A percentile compares a stretch with the other conserved stretches of the same genome.
phyloP scores from a whole-genome alignment of 2,888 invertebrate genomes.

The Monoplex corrugatus region DNA sequence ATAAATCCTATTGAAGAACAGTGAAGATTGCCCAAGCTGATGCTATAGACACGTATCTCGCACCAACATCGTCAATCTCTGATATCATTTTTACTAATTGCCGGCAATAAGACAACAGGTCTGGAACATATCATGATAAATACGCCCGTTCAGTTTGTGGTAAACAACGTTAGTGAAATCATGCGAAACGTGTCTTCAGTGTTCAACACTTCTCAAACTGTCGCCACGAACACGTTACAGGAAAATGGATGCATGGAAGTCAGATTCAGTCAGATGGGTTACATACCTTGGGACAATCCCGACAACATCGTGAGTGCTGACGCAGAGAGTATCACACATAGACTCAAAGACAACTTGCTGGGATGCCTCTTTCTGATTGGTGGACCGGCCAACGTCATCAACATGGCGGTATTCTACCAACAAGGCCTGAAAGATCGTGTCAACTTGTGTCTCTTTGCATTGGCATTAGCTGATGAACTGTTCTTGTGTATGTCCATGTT shows the following conservation, averaged over 20 bases:
- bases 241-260: not conserved
- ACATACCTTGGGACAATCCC: conserved; percentile 16
- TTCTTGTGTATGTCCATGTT: not conserved
- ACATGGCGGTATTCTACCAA: conserved; percentile 29
- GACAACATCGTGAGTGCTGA: not conserved
- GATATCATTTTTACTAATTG: no score
- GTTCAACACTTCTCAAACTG: not conserved
- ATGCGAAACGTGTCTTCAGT: no score
- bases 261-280: not conserved
- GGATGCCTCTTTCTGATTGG: conserved; percentile 12
- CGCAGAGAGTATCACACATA: not conserved
- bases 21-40: no score
- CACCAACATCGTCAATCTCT: no score
- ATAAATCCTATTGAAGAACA: no score
- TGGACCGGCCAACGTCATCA: conserved; percentile 17
- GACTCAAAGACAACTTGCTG: not conserved
- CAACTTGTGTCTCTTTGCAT: conserved; percentile 22
- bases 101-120: no score
- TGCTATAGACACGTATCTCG: no score
- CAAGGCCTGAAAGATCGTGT: conserved; percentile 32
- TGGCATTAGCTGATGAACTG: not conserved
- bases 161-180: no score
- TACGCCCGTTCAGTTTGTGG: no score
- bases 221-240: not conserved
- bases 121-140: no score